Base-by-base conservation (phyloP, 2,113 vertebrate genomes). In the Speoplatyrhinus poulsoni region DNA sequence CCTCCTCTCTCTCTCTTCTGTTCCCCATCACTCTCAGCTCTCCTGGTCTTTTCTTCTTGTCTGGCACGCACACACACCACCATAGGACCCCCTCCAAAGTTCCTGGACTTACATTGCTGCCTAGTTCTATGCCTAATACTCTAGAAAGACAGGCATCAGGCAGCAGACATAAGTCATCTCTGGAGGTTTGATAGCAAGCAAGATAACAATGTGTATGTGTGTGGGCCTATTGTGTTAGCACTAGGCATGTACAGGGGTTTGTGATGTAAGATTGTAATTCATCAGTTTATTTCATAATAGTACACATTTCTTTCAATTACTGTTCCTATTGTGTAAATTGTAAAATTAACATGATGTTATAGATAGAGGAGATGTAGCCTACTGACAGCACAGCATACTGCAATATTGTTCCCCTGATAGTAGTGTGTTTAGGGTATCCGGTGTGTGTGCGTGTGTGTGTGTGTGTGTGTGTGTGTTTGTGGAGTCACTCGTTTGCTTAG, bases 21-120 rank as follows among this genome's bases (percentile, higher is more conserved):
- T 50, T 9, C 50, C 47, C 50, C 47, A 16, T n/a, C 46, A 7
- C 41, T 64, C 70, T 79, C 70, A 82, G 69, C 81, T 11, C 46
- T 12, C 13, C 26, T 2, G 12, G 26, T 16, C 26, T 36, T 15
- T 12, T 52, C 33, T 49, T 54, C 33, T 11, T 0, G 46, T 50
- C 4, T n/a, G 60, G n/a, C 41, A 46, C 36, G n/a, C 36, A 47
- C 60, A n/a, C 60, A 46, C 60, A 48, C 36, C 13, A 4, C 6
- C 13, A 3, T 5, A 41, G 10, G n/a, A 19, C 55, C 9, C 53
- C 26, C 33, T 17, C 11, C 48, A 53, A 60, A 75, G 60, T 63
- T 57, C 41, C 53, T 79, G 73, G 79, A 79, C 67, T 81, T 70
- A 54, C 50, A 56, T 36, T 63, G 55, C 58, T 72, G 36, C 49